Conservation (phyloP, 1,140 invertebrate genomes). For the Apis dorsata region DNA sequence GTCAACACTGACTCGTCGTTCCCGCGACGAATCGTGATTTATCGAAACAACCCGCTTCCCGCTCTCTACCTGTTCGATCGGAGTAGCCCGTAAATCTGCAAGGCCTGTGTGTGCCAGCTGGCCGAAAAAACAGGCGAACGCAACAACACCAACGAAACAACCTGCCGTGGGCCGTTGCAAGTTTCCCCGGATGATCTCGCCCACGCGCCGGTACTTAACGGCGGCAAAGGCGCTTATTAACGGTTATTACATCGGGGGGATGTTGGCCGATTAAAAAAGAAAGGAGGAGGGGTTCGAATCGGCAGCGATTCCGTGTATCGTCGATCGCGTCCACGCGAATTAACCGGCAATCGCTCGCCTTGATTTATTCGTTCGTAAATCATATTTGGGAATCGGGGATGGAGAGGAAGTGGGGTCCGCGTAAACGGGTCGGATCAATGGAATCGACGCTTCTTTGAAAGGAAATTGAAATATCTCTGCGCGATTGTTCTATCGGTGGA, state of each 20-base stretch:
- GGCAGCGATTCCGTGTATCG: conserved; percentile 41
- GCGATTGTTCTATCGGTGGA: too few species aligned
- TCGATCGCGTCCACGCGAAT: conserved; percentile 34
- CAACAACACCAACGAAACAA: conserved; percentile 40
- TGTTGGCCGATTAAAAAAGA: conserved; percentile 59
- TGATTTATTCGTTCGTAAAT: conserved; percentile 59
- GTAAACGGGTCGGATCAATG: background rate
- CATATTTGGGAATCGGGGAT: background rate
- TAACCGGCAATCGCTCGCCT: conserved; percentile 32
- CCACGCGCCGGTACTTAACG: conserved; percentile 66
- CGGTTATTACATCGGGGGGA: conserved; percentile 65
- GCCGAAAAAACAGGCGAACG: conserved; percentile 35
- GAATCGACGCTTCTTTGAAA: background rate
- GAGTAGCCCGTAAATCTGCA: conserved; percentile 10
- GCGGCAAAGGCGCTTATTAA: conserved; percentile 67
- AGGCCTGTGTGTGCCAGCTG: conserved; percentile 15
- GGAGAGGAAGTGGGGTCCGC: background rate
- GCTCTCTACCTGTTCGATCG: conserved; percentile 17
- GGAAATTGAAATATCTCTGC: too few species aligned
- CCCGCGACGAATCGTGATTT: background rate
- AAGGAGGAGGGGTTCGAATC: conserved; percentile 16
- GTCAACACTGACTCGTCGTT: background rate
- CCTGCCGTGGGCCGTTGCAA: conserved; percentile 49
- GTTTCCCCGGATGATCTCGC: conserved; percentile 42
- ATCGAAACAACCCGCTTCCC: conserved; percentile 3